These are phyloP conservation scores for Drymonia ruficornis DNA, from an alignment of 2,888 invertebrate genomes.

Conservation along the genomic window DNA sequence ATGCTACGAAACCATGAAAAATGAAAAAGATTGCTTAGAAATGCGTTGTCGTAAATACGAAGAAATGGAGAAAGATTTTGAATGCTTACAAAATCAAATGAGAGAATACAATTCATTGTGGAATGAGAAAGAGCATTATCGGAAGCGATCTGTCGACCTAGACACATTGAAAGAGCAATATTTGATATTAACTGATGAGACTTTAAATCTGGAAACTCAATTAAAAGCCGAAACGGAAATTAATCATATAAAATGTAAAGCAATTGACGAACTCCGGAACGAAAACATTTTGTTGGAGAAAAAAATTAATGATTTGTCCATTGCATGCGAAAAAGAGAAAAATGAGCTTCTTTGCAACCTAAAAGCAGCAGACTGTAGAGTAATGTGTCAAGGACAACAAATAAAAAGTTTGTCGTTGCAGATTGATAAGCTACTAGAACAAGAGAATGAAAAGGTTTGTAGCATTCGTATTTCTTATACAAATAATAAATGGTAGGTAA, in stretches of 20 bases:
- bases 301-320: constrained; percentile 59
- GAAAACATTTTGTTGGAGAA: constrained; percentile 66
- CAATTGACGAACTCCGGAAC: constrained; percentile 60
- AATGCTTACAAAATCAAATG: constrained; percentile 56
- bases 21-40: constrained; percentile 62
- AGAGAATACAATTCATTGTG: constrained; percentile 68
- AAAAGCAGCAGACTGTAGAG: constrained; percentile 80
- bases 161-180: constrained; percentile 72
- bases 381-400: constrained; percentile 84
- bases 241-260: constrained; percentile 61
- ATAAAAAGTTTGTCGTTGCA: constrained; percentile 81
- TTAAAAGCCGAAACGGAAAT: constrained; percentile 72
- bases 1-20: constrained; percentile 69
- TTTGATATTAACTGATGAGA: constrained; percentile 67
- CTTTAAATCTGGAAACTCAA: constrained; percentile 66
- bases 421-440: constrained; percentile 77
- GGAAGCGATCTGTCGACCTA: constrained; percentile 66
- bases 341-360: constrained; percentile 76
- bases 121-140: constrained; percentile 75
- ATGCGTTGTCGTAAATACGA: constrained; percentile 59
- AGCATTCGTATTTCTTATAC: neutral
- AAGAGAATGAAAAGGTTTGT: constrained; percentile 55
- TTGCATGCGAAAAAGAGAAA: constrained; percentile 75
- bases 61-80: constrained; percentile 65
- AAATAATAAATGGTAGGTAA: no score